Percentiles rank a stretch among this genome's conserved stretches.
phyloP scores from a whole-genome alignment of 1,140 invertebrate genomes.

The Chymomyza costata region DNA sequence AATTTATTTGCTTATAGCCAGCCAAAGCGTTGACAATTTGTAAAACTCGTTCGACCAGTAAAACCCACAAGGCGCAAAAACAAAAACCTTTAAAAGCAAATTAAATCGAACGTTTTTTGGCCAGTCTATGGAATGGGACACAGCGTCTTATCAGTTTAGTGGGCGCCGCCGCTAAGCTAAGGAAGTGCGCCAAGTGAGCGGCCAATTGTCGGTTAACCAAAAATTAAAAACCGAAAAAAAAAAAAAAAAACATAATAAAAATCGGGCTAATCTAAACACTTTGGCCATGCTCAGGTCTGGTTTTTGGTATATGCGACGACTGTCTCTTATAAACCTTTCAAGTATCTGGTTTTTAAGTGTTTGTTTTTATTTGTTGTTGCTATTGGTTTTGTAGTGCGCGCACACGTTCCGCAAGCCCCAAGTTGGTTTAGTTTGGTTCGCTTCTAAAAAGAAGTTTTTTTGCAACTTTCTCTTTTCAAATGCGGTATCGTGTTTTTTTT shows the following conservation, averaged over 20 bases:
- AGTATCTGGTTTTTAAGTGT: slow-evolving; percentile 47
- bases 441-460: slow-evolving; percentile 16
- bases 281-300: too few relatives aligned
- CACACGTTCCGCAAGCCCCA: too few relatives aligned
- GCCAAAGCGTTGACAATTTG: slow-evolving; percentile 67
- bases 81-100: slow-evolving; percentile 24
- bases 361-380: slow-evolving; percentile 22
- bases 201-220: too few relatives aligned
- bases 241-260: too few relatives aligned
- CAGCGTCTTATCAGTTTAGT: neutral
- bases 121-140: too few relatives aligned
- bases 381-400: slow-evolving; percentile 22
- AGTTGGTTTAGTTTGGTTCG: too few relatives aligned
- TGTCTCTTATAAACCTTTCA: slow-evolving; percentile 49
- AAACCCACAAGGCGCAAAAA: slow-evolving; percentile 1
- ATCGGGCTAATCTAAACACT: too few relatives aligned
- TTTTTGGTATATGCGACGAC: too few relatives aligned
- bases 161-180: neutral
- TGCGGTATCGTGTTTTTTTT: slow-evolving; percentile 41
- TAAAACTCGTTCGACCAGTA: slow-evolving; percentile 67
- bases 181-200: too few relatives aligned
- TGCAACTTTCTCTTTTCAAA: slow-evolving; percentile 71
- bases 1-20: slow-evolving; percentile 58
- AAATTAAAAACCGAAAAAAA: too few relatives aligned
- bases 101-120: too few relatives aligned